These are phyloP conservation scores for Cosmia trapezina DNA, from an alignment of 2,888 invertebrate species.

Conservation along the genomic window DNA sequence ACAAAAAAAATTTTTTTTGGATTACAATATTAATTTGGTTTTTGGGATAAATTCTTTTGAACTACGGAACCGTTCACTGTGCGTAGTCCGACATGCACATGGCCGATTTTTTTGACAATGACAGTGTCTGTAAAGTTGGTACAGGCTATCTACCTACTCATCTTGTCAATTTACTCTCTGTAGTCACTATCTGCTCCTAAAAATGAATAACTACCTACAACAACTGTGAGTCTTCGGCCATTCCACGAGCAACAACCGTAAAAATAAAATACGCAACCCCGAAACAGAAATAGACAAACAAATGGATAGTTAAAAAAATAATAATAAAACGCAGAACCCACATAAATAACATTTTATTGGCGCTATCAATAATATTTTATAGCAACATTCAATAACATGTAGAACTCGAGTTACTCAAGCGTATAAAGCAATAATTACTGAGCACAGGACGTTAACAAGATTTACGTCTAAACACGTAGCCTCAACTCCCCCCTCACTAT, in stretches of 20 bases:
- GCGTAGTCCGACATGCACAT: too few relatives aligned
- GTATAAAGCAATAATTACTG: slow-evolving; percentile 88
- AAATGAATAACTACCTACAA: slow-evolving; percentile 10
- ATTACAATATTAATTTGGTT: too few relatives aligned
- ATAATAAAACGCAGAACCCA: slow-evolving; percentile 68
- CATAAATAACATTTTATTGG: slow-evolving; percentile 87
- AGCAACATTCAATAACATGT: slow-evolving; percentile 87
- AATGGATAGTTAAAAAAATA: slow-evolving; percentile 79
- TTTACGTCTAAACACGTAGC: slow-evolving; percentile 82
- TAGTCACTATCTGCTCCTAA: background rate
- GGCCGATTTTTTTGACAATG: too few relatives aligned
- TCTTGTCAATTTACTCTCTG: background rate
- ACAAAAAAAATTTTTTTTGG: too few relatives aligned
- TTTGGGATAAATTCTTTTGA: too few relatives aligned
- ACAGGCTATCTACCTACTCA: background rate
- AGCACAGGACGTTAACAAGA: slow-evolving; percentile 84
- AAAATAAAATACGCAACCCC: slow-evolving; percentile 59
- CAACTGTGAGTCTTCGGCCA: slow-evolving; percentile 36
- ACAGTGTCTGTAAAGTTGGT: background rate
- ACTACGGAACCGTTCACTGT: too few relatives aligned
- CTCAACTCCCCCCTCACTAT: slow-evolving; percentile 78
- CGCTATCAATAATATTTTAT: slow-evolving; percentile 88
- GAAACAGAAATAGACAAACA: slow-evolving; percentile 72
- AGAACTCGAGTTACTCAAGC: slow-evolving; percentile 82
- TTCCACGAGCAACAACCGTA: slow-evolving; percentile 57